Percentiles rank a stretch among this genome's conserved stretches.
These are phyloP conservation scores for Ochlodes sylvanus DNA, from an alignment of 2,888 invertebrate genomes.

Conservation along the genomic window DNA sequence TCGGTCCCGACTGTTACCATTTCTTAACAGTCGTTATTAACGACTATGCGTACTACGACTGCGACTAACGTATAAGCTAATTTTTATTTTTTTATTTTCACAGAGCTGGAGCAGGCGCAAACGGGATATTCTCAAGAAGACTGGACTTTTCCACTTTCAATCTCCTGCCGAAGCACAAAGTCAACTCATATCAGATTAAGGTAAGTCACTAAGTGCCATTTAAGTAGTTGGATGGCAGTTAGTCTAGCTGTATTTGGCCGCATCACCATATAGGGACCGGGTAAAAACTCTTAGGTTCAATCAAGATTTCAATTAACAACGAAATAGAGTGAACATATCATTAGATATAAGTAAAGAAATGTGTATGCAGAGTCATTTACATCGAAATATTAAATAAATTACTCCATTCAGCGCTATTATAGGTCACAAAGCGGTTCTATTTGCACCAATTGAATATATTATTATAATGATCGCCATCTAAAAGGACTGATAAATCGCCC, in stretches of 20 bases:
- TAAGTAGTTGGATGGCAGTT: constrained; percentile 24
- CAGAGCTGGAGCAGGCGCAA: constrained; percentile 95
- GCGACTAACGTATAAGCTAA: too few relatives aligned
- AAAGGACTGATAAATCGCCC: too few relatives aligned
- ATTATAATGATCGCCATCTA: too few relatives aligned
- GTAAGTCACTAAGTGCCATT: constrained; percentile 82
- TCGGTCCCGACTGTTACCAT: too few relatives aligned
- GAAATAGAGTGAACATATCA: neutral
- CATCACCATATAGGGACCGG: constrained; percentile 13
- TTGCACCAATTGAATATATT: too few relatives aligned
- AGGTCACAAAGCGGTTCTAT: too few relatives aligned
- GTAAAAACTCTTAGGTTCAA: constrained; percentile 25
- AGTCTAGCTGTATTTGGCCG: constrained; percentile 9
- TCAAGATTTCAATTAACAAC: constrained; percentile 32
- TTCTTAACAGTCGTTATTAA: too few relatives aligned
- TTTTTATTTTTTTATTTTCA: constrained; percentile 51
- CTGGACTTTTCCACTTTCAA: constrained; percentile 98
- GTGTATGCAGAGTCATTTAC: neutral
- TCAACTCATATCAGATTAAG: constrained; percentile 99
- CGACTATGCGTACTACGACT: too few relatives aligned
- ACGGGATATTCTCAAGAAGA: constrained; percentile 96
- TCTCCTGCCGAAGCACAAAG: constrained; percentile 96
- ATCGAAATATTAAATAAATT: neutral
- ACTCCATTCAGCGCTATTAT: neutral
- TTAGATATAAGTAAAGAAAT: neutral